A percentile compares a stretch with the other conserved stretches of the same genome.
Evolutionary conservation across 2,888 invertebrate genomes (phyloP).

Genomic region (Eugnorisma glareosa): DNA sequence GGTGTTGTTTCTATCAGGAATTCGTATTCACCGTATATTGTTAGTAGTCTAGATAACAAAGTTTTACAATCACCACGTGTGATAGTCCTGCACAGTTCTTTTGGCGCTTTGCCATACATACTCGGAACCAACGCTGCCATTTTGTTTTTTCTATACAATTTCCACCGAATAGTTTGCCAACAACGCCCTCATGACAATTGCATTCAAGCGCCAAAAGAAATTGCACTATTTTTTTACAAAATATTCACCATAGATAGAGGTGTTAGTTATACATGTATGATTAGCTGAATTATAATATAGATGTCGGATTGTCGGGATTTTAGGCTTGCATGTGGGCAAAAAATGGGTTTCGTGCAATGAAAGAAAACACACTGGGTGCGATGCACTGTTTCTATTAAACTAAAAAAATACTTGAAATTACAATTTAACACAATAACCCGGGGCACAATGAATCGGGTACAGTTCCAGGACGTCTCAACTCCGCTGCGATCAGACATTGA

Average conservation of each 20-base stretch:
- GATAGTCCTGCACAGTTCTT: neutral
- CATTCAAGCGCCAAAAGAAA: neutral
- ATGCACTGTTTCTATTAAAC: no score
- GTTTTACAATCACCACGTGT: constrained; percentile 18
- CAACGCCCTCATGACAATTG: neutral
- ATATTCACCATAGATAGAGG: neutral
- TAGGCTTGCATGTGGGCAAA: no score
- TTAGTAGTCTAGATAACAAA: constrained; percentile 13
- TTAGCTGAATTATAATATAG: neutral
- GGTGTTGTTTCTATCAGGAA: constrained; percentile 41
- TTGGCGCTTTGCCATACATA: neutral
- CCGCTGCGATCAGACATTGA: no score
- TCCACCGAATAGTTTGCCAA: neutral
- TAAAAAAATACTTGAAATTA: no score
- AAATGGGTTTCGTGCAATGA: no score
- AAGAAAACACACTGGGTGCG: no score
- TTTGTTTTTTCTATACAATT: neutral
- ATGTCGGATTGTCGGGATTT: no score
- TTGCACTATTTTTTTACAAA: neutral
- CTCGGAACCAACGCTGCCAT: neutral
- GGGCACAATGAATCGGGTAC: no score
- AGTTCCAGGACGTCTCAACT: no score
- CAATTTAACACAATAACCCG: no score
- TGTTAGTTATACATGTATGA: constrained; percentile 7
- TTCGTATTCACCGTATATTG: constrained; percentile 16